Evolutionary conservation across 2,888 invertebrate species (phyloP).

Genomic region (Polyommatus icarus): DNA sequence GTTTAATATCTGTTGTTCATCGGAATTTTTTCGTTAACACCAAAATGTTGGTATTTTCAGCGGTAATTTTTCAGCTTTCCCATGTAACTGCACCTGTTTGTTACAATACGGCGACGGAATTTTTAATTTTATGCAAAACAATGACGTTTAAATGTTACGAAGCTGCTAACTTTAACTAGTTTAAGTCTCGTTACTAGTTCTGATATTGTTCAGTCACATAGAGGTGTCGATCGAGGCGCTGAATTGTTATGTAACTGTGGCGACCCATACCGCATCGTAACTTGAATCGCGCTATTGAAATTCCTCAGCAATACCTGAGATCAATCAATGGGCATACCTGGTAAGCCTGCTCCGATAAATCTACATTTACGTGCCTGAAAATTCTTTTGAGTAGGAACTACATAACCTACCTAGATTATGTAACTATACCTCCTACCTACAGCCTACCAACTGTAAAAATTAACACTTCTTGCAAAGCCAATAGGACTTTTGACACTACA

Average conservation of each 20-base stretch:
- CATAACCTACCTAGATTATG: neutral
- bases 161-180: neutral
- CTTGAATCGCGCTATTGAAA: slow-evolving; percentile 17
- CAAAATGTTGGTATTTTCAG: slow-evolving; percentile 1
- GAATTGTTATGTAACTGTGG: slow-evolving; percentile 4
- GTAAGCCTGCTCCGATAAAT: neutral
- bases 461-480: too few species aligned
- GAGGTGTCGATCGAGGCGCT: slow-evolving; percentile 7
- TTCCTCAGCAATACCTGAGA: neutral
- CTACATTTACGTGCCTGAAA: slow-evolving; percentile 3
- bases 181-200: neutral
- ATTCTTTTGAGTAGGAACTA: neutral
- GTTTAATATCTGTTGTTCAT: slow-evolving; percentile 30
- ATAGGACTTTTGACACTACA: too few species aligned
- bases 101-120: neutral
- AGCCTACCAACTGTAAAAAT: too few species aligned
- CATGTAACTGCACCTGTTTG: neutral
- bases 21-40: slow-evolving; percentile 25
- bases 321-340: slow-evolving; percentile 1
- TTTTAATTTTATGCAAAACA: neutral
- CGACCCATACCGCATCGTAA: neutral
- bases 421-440: neutral
- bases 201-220: slow-evolving; percentile 5
- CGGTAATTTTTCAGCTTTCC: slow-evolving; percentile 11
- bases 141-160: neutral